Conservation (phyloP, 2,888 invertebrate species). For the Torymus aiolomorphi region DNA sequence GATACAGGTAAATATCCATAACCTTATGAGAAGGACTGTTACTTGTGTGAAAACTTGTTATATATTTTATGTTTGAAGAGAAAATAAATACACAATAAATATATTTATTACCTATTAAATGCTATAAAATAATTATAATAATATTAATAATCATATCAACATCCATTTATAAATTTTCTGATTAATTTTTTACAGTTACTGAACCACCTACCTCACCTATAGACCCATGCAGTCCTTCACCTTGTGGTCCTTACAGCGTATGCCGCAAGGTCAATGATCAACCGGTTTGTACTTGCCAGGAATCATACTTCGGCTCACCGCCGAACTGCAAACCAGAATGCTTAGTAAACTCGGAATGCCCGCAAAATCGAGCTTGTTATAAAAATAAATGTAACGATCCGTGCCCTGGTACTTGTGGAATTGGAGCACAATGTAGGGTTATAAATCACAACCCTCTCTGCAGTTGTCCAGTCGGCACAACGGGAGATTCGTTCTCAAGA, state of each 20-base stretch:
- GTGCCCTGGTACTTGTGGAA: conserved; percentile 88
- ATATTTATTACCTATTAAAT: no score
- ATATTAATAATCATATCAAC: no score
- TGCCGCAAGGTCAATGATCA: conserved; percentile 84
- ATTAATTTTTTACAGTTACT: conserved; percentile 62
- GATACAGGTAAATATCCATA: conserved; percentile 39
- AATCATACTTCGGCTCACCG: conserved; percentile 85
- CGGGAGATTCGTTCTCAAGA: conserved; percentile 88
- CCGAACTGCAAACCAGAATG: conserved; percentile 91
- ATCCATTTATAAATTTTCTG: background rate
- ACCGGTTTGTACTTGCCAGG: conserved; percentile 87
- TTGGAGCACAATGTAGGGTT: conserved; percentile 86
- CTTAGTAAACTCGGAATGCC: conserved; percentile 88
- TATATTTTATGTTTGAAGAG: no score
- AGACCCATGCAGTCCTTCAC: conserved; percentile 85
- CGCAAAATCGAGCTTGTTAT: conserved; percentile 86
- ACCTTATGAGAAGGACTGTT: no score
- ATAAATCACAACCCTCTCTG: conserved; percentile 90
- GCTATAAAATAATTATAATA: no score
- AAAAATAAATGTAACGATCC: conserved; percentile 90
- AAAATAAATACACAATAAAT: no score
- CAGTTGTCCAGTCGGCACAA: conserved; percentile 83
- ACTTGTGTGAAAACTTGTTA: no score
- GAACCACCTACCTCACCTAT: conserved; percentile 40
- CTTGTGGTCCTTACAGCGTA: conserved; percentile 89